Conservation (phyloP, 2,113 vertebrate genomes). For the Verasper variegatus region DNA sequence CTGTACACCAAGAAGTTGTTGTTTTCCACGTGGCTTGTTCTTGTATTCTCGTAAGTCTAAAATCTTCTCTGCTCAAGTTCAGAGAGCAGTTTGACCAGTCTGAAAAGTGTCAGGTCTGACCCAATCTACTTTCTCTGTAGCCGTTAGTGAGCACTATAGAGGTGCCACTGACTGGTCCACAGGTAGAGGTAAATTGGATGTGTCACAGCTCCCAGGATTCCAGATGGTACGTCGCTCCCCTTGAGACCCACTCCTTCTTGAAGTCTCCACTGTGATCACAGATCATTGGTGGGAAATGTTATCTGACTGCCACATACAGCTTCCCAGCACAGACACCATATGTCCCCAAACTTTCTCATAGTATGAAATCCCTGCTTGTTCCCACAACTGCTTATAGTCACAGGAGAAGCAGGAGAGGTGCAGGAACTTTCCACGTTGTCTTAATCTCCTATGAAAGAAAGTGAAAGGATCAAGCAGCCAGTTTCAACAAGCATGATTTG, state of each 20-base stretch:
- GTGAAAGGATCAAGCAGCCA: background rate
- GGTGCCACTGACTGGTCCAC: conserved; percentile 54
- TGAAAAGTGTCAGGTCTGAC: too few species aligned
- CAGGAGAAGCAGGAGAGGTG: conserved; percentile 1
- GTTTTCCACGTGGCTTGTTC: background rate
- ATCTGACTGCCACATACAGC: conserved; percentile 68
- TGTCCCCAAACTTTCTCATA: conserved; percentile 55
- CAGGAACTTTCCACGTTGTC: conserved; percentile 13
- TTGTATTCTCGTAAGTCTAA: too few species aligned
- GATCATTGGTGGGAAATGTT: conserved; percentile 62
- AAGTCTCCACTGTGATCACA: conserved; percentile 59
- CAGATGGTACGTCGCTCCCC: conserved; percentile 75
- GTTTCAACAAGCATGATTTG: background rate
- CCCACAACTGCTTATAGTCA: background rate
- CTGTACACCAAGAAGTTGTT: background rate
- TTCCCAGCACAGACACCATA: conserved; percentile 67
- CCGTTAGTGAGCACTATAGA: conserved; percentile 23
- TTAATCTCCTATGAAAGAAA: background rate
- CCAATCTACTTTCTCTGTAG: conserved; percentile 17
- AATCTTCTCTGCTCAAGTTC: too few species aligned
- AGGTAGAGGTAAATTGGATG: conserved; percentile 77
- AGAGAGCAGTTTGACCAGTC: too few species aligned
- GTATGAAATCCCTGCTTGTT: conserved; percentile 16
- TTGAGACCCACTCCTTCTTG: conserved; percentile 57
- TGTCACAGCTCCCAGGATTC: conserved; percentile 66